Conservation (phyloP, 2,113 vertebrate species). For the Bettongia penicillata region DNA sequence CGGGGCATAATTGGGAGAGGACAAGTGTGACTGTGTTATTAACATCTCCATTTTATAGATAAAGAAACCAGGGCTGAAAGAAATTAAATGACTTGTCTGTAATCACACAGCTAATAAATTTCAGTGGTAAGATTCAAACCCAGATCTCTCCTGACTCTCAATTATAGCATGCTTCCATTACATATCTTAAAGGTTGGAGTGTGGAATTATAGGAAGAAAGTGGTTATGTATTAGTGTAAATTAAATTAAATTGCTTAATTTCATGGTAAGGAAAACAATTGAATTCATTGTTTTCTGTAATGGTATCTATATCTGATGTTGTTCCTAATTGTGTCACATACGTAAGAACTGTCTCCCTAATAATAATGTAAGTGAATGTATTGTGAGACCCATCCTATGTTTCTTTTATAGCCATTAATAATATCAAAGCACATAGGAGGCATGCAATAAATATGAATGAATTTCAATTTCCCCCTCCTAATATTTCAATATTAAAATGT, state of each 20-base stretch:
- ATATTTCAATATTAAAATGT: constrained; percentile 16
- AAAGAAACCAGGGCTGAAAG: not conserved
- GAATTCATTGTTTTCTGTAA: not conserved
- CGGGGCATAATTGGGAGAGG: not conserved
- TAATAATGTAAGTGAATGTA: not conserved
- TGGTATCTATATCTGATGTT: not conserved
- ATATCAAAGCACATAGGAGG: constrained; percentile 4
- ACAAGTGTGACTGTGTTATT: not conserved
- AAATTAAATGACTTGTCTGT: not conserved
- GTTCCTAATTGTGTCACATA: not conserved
- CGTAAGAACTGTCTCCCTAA: not conserved
- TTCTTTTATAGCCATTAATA: not conserved
- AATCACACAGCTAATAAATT: not conserved
- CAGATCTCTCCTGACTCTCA: not conserved
- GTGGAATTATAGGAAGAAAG: not conserved
- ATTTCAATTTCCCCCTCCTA: constrained; percentile 29
- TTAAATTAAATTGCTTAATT: constrained; percentile 6
- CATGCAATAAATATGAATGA: constrained; percentile 18
- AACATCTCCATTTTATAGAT: not conserved
- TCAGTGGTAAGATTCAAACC: not conserved
- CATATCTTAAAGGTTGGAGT: not conserved
- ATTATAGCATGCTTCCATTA: not conserved
- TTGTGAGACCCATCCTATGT: not conserved
- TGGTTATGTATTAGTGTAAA: not conserved
- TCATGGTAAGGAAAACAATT: constrained; percentile 1